Base-by-base conservation (phyloP, 2,888 invertebrate genomes). In the Drosophila fungiperda region DNA sequence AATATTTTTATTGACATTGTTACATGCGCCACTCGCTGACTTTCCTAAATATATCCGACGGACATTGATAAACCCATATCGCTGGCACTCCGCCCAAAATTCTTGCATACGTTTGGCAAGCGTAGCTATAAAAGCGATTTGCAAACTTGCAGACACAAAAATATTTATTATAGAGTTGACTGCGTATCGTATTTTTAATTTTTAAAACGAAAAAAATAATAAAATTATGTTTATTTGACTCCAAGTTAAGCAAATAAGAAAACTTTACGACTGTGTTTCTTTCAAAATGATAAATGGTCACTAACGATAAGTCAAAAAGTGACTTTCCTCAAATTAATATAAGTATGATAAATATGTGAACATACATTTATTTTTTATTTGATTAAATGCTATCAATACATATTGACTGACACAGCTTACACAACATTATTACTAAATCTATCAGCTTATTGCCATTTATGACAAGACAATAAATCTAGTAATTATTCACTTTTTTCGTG, bases 61-160 rank as follows among this genome's bases (percentile, higher is more conserved):
- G 72, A 66, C 78, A 72, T 75, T 78, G 78, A 80, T 80, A 80
- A 68, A 72, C 74, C 45, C 52, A 68, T 67, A 67, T 67, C 68
- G 67, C 63, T 48, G 50, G 48, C 60, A 58, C 57, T 45, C 57
- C 45, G 38, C 48, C n/a, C 53, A 55, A 42, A 38, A 17, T 11
- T 35, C 57, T 66, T 60, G 65, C 68, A 77, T 64, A 69, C 63
- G 77, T 80, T 80, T 68, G 68, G 71, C 73, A 77, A 59, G 42
- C 68, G 55, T 23, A 36, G 42, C 63, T 73, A 73, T 48, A 57
- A 66, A 59, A 64, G 20, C 55, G 32, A 59, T 49, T 54, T 58
- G 48, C 53, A 67, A 20, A 35, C 20, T 17, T 26, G 26, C 9
- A 49, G 17, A 26, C 7, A 12, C 3, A 15, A 3, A 17, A 8